Conservation (phyloP, 2,888 invertebrate species). For the Meganola albula region DNA sequence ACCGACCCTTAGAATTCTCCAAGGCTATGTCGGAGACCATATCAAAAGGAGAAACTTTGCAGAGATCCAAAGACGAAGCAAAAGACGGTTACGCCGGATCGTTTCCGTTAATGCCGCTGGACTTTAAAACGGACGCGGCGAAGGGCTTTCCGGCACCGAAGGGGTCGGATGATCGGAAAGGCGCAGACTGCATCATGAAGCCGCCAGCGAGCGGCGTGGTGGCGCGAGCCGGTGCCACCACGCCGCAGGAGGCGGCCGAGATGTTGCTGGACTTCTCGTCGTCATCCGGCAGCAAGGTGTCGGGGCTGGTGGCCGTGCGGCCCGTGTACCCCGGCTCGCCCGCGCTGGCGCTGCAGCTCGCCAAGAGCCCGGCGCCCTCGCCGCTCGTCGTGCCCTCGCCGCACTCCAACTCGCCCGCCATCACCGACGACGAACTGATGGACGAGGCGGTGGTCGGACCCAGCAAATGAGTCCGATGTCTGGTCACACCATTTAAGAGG, state of each 20-base stretch:
- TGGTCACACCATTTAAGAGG: no score
- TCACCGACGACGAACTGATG: constrained; percentile 94
- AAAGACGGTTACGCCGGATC: constrained; percentile 51
- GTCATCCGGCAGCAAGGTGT: constrained; percentile 75
- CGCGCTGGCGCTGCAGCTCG: constrained; percentile 82
- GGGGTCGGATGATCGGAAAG: constrained; percentile 65
- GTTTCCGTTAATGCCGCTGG: constrained; percentile 62
- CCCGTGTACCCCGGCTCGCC: constrained; percentile 79
- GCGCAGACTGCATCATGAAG: constrained; percentile 68
- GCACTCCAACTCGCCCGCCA: constrained; percentile 86
- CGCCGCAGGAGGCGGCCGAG: constrained; percentile 80
- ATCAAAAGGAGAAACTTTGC: constrained; percentile 55
- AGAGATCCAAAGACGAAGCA: constrained; percentile 59
- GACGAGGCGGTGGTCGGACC: constrained; percentile 90
- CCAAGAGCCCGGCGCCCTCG: constrained; percentile 86
- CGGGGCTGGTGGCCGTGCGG: constrained; percentile 74
- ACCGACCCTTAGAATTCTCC: constrained; percentile 56
- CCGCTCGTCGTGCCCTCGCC: constrained; percentile 82
- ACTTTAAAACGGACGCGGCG: constrained; percentile 67
- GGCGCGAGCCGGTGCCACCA: constrained; percentile 63
- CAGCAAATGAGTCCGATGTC: constrained; percentile 78
- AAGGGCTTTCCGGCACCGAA: constrained; percentile 70
- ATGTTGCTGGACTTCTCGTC: constrained; percentile 82
- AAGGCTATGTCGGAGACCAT: constrained; percentile 61
- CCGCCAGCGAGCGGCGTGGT: constrained; percentile 64